Conservation (phyloP, 2,888 invertebrate species). For the Chrysotoxum bicinctum region DNA sequence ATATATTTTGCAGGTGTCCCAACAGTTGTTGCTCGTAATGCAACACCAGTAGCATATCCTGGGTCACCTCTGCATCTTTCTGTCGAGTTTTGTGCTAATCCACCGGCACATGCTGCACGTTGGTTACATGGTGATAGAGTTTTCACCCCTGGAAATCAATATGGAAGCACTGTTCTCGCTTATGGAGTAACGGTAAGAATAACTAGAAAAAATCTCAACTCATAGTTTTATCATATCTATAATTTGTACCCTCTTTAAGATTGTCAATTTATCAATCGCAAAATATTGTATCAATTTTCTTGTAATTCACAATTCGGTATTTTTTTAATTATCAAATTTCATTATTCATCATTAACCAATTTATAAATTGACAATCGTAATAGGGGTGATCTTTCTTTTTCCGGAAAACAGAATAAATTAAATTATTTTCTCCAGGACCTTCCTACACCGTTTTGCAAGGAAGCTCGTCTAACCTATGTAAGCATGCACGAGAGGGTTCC, state of each 20-base stretch:
- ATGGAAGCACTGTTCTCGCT: slow-evolving; percentile 81
- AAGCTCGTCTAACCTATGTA: slow-evolving; percentile 81
- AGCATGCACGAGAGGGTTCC: slow-evolving; percentile 82
- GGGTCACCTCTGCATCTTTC: slow-evolving; percentile 87
- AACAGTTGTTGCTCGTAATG: slow-evolving; percentile 85
- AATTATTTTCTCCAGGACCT: slow-evolving; percentile 77
- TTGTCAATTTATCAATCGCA: no score
- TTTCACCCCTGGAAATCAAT: slow-evolving; percentile 82
- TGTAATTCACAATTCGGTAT: no score
- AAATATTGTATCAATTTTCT: no score
- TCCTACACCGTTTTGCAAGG: slow-evolving; percentile 81
- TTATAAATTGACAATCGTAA: no score
- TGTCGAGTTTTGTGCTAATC: slow-evolving; percentile 90
- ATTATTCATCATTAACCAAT: no score
- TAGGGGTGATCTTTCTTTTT: no score
- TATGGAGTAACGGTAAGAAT: slow-evolving; percentile 80
- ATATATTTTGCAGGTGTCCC: slow-evolving; percentile 84
- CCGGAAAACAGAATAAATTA: neutral
- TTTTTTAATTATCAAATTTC: no score
- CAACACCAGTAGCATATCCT: slow-evolving; percentile 86
- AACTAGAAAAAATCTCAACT: neutral
- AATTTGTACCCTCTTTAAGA: no score
- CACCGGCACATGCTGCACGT: slow-evolving; percentile 83
- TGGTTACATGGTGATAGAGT: slow-evolving; percentile 82
- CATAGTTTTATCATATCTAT: no score